phyloP scores from a whole-genome alignment of 2,797 vertebrate species.

The Mus spretus region DNA sequence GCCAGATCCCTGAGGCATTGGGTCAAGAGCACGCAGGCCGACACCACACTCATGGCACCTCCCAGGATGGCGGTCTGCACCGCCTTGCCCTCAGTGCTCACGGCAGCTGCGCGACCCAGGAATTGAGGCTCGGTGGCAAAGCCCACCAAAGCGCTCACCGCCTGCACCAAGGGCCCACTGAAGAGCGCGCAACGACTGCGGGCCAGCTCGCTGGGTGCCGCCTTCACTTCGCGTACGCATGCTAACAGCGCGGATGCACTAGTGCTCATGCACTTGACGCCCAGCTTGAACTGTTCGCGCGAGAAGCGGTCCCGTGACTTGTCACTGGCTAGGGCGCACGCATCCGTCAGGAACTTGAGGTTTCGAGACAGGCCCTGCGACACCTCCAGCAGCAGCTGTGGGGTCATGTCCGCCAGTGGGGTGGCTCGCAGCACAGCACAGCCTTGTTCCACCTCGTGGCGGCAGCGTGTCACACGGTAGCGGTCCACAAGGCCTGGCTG shows the following conservation, averaged over 20 bases:
- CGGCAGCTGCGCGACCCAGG: conserved; percentile 94
- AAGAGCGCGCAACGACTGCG: conserved; percentile 96
- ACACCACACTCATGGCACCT: conserved; percentile 99
- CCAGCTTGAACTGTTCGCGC: conserved; percentile 97
- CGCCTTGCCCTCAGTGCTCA: conserved; percentile 96
- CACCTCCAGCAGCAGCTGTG: conserved; percentile 96
- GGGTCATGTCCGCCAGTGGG: conserved; percentile 94
- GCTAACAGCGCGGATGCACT: conserved; percentile 97
- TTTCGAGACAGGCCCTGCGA: conserved; percentile 97
- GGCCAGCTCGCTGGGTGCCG: conserved; percentile 95
- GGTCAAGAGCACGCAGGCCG: conserved; percentile 98
- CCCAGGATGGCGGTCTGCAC: conserved; percentile 98
- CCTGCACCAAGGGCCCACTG: conserved; percentile 95
- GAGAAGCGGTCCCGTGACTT: conserved; percentile 96
- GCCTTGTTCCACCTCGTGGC: conserved; percentile 98
- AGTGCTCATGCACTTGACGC: conserved; percentile 97
- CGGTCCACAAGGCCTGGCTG: conserved; percentile 96
- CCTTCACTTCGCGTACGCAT: conserved; percentile 97
- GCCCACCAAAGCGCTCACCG: conserved; percentile 96
- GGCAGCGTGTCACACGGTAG: conserved; percentile 97
- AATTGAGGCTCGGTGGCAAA: conserved; percentile 99
- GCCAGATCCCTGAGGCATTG: conserved; percentile 99
- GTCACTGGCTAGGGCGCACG: conserved; percentile 96
- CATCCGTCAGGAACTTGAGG: conserved; percentile 97
- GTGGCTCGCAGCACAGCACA: conserved; percentile 94